Evolutionary conservation across 1,140 invertebrate species (phyloP).

Genomic region (Tetranychus urticae): DNA sequence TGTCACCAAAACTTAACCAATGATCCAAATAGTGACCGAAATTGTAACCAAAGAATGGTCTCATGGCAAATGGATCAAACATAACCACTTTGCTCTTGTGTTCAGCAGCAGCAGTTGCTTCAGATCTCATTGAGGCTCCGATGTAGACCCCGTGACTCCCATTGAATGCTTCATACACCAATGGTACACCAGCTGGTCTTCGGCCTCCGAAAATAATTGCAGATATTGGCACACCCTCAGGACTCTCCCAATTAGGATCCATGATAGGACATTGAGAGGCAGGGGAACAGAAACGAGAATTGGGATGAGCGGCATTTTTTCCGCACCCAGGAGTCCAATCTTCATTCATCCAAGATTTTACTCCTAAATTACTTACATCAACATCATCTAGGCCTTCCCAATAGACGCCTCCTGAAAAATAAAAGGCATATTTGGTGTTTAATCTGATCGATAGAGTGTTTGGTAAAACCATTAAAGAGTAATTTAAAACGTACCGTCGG

Average conservation of each 20-base stretch:
- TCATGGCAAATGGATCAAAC: slow-evolving; percentile 98
- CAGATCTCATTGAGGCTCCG: slow-evolving; percentile 78
- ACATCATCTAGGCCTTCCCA: slow-evolving; percentile 93
- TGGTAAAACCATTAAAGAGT: too few relatives aligned
- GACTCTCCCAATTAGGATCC: slow-evolving; percentile 40
- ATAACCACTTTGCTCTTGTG: slow-evolving; percentile 61
- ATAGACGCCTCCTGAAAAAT: slow-evolving; percentile 22
- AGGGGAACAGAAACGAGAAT: slow-evolving; percentile 82
- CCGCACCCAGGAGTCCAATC: slow-evolving; percentile 39
- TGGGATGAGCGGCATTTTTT: slow-evolving; percentile 72
- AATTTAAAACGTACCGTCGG: slow-evolving; percentile 48
- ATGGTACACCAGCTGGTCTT: slow-evolving; percentile 64
- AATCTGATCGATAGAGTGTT: too few relatives aligned
- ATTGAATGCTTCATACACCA: slow-evolving; percentile 70
- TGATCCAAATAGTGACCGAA: slow-evolving; percentile 85
- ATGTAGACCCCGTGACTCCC: slow-evolving; percentile 94
- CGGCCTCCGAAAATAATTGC: slow-evolving; percentile 91
- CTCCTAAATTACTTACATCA: slow-evolving; percentile 25
- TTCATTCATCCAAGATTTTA: slow-evolving; percentile 62
- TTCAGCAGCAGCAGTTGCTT: slow-evolving; percentile 92
- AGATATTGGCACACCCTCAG: slow-evolving; percentile 74
- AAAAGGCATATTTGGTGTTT: background rate
- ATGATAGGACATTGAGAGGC: slow-evolving; percentile 39
- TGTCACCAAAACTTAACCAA: slow-evolving; percentile 61
- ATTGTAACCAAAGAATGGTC: slow-evolving; percentile 98